phyloP scores from a whole-genome alignment of 1,140 invertebrate species.

The Mya arenaria region DNA sequence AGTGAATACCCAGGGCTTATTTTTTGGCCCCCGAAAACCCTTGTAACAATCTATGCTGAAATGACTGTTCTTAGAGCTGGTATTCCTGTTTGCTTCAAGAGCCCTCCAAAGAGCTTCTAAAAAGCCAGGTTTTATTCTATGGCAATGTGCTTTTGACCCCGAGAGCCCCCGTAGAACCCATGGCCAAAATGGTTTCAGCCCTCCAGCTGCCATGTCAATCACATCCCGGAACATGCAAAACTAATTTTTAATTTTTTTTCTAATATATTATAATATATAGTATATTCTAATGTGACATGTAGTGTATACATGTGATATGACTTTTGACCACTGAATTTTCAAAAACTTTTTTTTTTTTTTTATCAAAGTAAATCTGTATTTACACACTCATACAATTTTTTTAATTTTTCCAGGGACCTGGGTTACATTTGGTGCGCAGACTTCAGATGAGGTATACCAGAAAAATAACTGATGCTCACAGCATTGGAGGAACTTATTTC shows the following conservation, averaged over 20 bases:
- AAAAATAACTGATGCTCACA: not conserved
- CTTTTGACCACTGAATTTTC: not conserved
- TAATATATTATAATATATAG: not conserved
- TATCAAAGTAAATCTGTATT: not conserved
- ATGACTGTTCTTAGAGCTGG: too few species aligned
- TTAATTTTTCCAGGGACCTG: slow-evolving; percentile 87
- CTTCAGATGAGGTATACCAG: slow-evolving; percentile 87
- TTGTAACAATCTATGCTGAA: too few species aligned
- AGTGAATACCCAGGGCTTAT: too few species aligned
- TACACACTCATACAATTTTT: not conserved
- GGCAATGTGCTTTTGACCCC: too few species aligned
- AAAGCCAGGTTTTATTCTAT: too few species aligned
- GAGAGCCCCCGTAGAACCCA: too few species aligned
- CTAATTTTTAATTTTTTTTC: not conserved
- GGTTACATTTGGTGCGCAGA: slow-evolving; percentile 90
- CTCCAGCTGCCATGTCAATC: too few species aligned
- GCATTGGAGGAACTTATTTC: not conserved
- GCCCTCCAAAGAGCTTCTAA: too few species aligned
- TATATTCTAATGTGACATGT: not conserved
- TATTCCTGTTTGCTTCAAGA: too few species aligned
- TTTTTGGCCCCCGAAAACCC: too few species aligned
- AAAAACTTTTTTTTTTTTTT: not conserved
- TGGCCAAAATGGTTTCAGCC: too few species aligned
- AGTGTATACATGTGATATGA: not conserved
- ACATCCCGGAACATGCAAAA: not conserved